Evolutionary conservation across 2,797 vertebrate genomes (phyloP).

Genomic region (Streptopelia turtur): DNA sequence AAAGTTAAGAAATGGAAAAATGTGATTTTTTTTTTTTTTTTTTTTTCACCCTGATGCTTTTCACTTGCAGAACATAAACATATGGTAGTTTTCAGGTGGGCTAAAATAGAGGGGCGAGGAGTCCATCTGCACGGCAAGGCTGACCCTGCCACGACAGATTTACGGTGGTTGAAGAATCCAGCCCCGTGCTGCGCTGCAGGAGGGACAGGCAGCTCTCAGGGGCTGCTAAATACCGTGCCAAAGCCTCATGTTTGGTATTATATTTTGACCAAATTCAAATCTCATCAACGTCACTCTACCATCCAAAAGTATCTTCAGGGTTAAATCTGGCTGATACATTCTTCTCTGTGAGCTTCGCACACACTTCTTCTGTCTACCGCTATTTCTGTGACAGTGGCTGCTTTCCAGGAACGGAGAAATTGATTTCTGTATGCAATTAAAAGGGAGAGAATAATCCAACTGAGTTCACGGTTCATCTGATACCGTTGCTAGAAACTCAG

Average conservation of each 20-base stretch:
- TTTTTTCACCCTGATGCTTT: background rate
- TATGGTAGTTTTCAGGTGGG: background rate
- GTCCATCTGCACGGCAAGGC: background rate
- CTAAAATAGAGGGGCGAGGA: background rate
- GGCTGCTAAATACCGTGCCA: background rate
- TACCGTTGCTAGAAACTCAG: background rate
- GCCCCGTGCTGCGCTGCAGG: background rate
- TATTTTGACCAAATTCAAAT: background rate
- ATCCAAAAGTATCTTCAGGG: background rate
- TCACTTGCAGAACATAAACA: background rate
- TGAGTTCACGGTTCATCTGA: background rate
- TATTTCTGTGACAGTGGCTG: background rate
- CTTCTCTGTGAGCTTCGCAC: background rate
- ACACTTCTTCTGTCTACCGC: background rate
- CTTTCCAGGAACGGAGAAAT: background rate
- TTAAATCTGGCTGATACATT: background rate
- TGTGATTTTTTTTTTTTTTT: background rate
- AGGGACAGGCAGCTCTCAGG: background rate
- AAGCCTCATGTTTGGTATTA: background rate
- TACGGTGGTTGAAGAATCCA: background rate
- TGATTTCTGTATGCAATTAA: background rate
- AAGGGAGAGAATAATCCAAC: background rate
- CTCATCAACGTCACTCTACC: background rate
- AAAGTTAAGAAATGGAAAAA: conserved; percentile 4
- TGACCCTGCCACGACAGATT: background rate